Evolutionary conservation across 2,888 invertebrate species (phyloP).

Genomic region (Prenolepis imparis): DNA sequence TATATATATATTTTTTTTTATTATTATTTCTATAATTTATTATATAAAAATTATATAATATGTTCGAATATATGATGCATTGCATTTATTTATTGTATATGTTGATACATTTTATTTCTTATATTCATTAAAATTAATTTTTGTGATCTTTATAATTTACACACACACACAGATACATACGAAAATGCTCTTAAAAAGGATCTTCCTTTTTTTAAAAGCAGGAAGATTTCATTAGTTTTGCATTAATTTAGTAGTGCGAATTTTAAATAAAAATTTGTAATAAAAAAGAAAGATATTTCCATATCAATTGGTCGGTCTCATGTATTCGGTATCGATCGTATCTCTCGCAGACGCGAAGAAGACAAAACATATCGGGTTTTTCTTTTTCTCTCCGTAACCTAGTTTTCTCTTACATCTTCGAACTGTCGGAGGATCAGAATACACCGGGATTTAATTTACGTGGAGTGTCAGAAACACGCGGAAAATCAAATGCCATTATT

Average conservation of each 20-base stretch:
- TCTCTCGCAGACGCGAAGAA: slow-evolving; percentile 24
- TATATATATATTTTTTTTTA: not conserved
- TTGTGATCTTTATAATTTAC: slow-evolving; percentile 7
- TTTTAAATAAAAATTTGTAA: slow-evolving; percentile 32
- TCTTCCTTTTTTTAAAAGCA: too few species aligned
- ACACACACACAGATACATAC: not conserved
- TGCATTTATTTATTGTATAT: not conserved
- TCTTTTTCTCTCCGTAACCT: slow-evolving; percentile 38
- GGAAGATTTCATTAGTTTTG: slow-evolving; percentile 40
- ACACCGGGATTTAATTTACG: slow-evolving; percentile 64
- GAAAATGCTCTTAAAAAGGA: not conserved
- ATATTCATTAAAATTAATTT: not conserved
- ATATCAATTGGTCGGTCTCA: slow-evolving; percentile 29
- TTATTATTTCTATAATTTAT: not conserved
- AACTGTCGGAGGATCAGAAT: slow-evolving; percentile 49
- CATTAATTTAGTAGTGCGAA: not conserved
- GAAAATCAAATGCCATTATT: slow-evolving; percentile 72
- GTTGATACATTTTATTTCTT: slow-evolving; percentile 9
- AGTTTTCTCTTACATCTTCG: slow-evolving; percentile 60
- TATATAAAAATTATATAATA: not conserved
- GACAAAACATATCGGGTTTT: slow-evolving; percentile 28
- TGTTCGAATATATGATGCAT: not conserved
- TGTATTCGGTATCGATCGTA: slow-evolving; percentile 42
- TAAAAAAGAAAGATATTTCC: slow-evolving; percentile 12
- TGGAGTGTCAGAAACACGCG: slow-evolving; percentile 44